phyloP scores from a whole-genome alignment of 1,140 invertebrate species.

The Oncopodura yosiiana region DNA sequence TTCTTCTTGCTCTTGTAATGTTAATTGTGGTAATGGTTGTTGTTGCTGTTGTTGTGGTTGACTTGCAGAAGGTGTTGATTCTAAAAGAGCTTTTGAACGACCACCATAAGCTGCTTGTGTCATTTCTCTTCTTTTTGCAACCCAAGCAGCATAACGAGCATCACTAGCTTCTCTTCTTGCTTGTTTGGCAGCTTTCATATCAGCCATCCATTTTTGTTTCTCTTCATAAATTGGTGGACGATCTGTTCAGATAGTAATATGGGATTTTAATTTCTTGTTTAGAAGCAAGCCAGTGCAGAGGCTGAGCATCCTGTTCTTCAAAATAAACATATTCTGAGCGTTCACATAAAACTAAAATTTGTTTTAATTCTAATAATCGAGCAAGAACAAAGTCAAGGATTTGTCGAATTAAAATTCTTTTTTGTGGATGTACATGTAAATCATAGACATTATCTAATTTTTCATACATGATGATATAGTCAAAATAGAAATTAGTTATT shows the following conservation, averaged over 20 bases:
- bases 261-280: constrained; percentile 47
- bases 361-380: constrained; percentile 48
- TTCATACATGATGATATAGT: constrained; percentile 67
- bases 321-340: constrained; percentile 21
- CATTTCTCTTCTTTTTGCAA: no score
- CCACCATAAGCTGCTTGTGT: no score
- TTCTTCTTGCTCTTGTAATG: neutral
- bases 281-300: constrained; percentile 38
- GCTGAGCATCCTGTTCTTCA: constrained; percentile 47
- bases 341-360: constrained; percentile 10
- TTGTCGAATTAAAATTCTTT: constrained; percentile 64
- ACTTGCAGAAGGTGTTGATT: no score
- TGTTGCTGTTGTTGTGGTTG: no score
- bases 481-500: constrained; percentile 51
- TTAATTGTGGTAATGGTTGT: no score
- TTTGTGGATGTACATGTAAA: constrained; percentile 86
- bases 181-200: neutral
- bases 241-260: constrained; percentile 40
- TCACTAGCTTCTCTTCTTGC: neutral
- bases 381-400: constrained; percentile 70
- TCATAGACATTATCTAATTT: constrained; percentile 73
- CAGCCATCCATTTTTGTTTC: constrained; percentile 6
- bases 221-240: neutral
- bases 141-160: no score
- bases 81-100: no score